These are phyloP conservation scores for Palythoa grandiflora DNA, from an alignment of 92 coral and sea anemone genomes.

Conservation along the genomic window DNA sequence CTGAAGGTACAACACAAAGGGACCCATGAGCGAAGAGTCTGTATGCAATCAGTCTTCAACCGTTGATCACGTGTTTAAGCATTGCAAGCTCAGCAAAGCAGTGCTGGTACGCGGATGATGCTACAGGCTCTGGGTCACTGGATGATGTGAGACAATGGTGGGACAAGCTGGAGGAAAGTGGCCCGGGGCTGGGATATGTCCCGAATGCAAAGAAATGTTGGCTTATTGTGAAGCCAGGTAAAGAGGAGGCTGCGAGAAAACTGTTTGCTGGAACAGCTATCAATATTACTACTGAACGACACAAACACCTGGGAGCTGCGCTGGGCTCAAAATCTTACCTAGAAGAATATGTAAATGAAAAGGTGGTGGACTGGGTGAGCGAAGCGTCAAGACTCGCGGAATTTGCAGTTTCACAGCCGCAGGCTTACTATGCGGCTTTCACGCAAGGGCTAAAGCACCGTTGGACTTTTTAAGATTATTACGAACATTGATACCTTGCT, in stretches of 20 bases:
- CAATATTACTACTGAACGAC: slow-evolving; percentile 66
- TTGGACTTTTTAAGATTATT: too few species aligned
- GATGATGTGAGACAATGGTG: slow-evolving; percentile 62
- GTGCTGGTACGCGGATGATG: slow-evolving; percentile 67
- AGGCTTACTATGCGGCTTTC: slow-evolving; percentile 56
- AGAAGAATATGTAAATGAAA: slow-evolving; percentile 57
- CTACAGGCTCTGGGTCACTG: slow-evolving; percentile 52
- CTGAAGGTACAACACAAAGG: slow-evolving; percentile 34
- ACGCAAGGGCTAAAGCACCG: slow-evolving; percentile 53
- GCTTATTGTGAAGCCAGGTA: too few species aligned
- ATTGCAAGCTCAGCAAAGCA: slow-evolving; percentile 39
- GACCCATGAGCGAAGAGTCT: slow-evolving; percentile 36
- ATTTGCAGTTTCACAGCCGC: slow-evolving; percentile 53
- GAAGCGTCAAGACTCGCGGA: slow-evolving; percentile 53
- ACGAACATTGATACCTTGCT: too few species aligned
- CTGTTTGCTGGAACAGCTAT: slow-evolving; percentile 51
- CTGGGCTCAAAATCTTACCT: slow-evolving; percentile 59
- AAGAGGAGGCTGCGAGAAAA: slow-evolving; percentile 48
- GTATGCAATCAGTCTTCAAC: too few species aligned
- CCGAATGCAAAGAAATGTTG: slow-evolving; percentile 65
- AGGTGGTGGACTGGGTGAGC: slow-evolving; percentile 48
- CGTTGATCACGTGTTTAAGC: slow-evolving; percentile 48
- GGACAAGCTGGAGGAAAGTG: slow-evolving; percentile 52
- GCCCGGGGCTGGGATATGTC: slow-evolving; percentile 56
- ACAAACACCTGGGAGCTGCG: slow-evolving; percentile 69